A percentile compares a stretch with the other conserved stretches of the same genome.
phyloP scores from a whole-genome alignment of 2,797 vertebrate species.

The Scomberomorus guttatus region DNA sequence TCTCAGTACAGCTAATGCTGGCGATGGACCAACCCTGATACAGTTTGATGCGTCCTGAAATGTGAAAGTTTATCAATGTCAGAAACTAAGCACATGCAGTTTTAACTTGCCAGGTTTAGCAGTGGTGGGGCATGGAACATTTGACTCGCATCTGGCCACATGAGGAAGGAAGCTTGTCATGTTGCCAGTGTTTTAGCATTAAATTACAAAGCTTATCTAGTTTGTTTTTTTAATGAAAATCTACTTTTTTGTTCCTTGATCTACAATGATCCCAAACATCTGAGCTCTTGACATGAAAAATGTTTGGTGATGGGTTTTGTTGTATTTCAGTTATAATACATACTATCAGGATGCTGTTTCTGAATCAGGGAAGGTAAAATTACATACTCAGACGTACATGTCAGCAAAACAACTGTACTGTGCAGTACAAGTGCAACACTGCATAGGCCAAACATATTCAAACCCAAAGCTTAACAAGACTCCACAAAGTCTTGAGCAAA shows the following conservation, averaged over 20 bases:
- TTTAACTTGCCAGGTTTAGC: slow-evolving; percentile 13
- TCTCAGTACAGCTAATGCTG: not conserved
- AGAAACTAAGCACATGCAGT: not conserved
- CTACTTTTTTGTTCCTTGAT: not conserved
- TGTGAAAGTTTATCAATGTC: not conserved
- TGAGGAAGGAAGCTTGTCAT: not conserved
- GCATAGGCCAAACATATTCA: slow-evolving; percentile 72
- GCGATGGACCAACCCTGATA: not conserved
- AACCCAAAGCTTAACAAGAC: slow-evolving; percentile 72
- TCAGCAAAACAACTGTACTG: slow-evolving; percentile 70
- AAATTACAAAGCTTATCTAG: slow-evolving; percentile 20
- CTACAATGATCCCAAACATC: not conserved
- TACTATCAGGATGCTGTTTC: slow-evolving; percentile 22
- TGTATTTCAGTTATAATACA: slow-evolving; percentile 16
- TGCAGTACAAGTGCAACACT: slow-evolving; percentile 64
- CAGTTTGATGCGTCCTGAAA: not conserved
- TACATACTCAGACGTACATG: slow-evolving; percentile 47
- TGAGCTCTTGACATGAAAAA: not conserved
- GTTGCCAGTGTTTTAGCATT: slow-evolving; percentile 15
- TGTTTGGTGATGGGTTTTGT: not conserved
- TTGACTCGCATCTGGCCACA: slow-evolving; percentile 21
- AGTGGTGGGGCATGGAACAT: not conserved
- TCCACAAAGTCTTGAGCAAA: slow-evolving; percentile 81
- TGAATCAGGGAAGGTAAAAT: slow-evolving; percentile 48
- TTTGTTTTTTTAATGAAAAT: slow-evolving; percentile 7